Evolutionary conservation across 2,797 vertebrate species (phyloP).

Genomic region (Echeneis naucrates): DNA sequence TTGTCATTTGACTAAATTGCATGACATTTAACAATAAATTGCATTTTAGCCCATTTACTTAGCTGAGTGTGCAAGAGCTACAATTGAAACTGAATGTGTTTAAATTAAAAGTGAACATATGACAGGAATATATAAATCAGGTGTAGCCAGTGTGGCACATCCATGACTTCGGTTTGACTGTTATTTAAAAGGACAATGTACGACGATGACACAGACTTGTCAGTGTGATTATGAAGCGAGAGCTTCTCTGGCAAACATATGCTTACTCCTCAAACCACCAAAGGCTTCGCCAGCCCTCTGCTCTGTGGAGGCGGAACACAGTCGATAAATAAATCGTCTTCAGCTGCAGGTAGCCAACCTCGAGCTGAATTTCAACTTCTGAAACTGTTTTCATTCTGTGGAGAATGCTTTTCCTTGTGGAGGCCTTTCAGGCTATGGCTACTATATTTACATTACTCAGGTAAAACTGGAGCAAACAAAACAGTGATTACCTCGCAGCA

Average conservation of each 20-base stretch:
- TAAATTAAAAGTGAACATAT: constrained; percentile 50
- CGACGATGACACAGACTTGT: constrained; percentile 40
- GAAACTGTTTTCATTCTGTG: constrained; percentile 7
- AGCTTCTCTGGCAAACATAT: constrained; percentile 30
- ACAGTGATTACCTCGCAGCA: constrained; percentile 53
- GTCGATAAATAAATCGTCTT: constrained; percentile 21
- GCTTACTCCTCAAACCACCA: constrained; percentile 28
- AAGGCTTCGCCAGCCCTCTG: neutral
- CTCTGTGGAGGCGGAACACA: constrained; percentile 25
- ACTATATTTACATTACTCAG: constrained; percentile 43
- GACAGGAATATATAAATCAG: constrained; percentile 60
- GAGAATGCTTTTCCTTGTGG: neutral
- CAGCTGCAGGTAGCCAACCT: constrained; percentile 20
- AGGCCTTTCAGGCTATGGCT: constrained; percentile 32
- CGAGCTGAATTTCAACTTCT: neutral
- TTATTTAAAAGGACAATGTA: constrained; percentile 31
- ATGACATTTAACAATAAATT: constrained; percentile 78
- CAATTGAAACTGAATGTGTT: constrained; percentile 44
- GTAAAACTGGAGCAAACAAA: constrained; percentile 53
- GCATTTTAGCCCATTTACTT: constrained; percentile 58
- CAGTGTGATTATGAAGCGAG: constrained; percentile 44
- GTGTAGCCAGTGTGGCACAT: constrained; percentile 21
- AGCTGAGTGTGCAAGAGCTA: constrained; percentile 38
- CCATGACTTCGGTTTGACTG: constrained; percentile 29
- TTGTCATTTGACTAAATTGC: constrained; percentile 72